Evolutionary conservation across 2,888 invertebrate genomes (phyloP).

Genomic region (Mylabris sibirica): DNA sequence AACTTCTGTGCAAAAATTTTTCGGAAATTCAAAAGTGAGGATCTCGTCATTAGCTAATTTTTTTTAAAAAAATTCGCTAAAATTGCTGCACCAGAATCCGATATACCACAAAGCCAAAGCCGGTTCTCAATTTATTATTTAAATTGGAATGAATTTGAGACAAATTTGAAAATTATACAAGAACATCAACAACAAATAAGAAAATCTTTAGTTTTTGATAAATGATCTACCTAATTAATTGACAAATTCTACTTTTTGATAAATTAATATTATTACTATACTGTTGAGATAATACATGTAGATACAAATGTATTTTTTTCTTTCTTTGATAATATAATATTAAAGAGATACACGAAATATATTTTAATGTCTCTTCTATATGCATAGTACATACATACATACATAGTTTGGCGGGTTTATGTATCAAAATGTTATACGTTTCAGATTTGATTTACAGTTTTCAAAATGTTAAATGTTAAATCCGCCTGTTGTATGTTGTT

Average conservation of each 20-base stretch:
- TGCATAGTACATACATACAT: too few species aligned
- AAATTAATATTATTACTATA: background rate
- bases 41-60: too few species aligned
- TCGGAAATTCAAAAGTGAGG: too few species aligned
- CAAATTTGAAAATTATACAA: background rate
- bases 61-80: too few species aligned
- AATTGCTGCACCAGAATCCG: too few species aligned
- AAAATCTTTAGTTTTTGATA: background rate
- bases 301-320: background rate
- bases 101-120: too few species aligned
- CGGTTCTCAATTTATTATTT: background rate
- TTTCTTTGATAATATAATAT: background rate
- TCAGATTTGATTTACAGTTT: constrained; percentile 2
- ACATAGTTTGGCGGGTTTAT: background rate
- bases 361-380: background rate
- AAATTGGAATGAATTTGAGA: background rate
- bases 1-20: too few species aligned
- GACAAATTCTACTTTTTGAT: background rate
- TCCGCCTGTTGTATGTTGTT: constrained; percentile 3
- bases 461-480: background rate
- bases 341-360: background rate
- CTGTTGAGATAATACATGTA: background rate
- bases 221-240: constrained; percentile 1
- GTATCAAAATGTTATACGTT: background rate
- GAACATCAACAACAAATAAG: background rate